Conservation (phyloP, 1,140 invertebrate species). For the Microplitis mediator region DNA sequence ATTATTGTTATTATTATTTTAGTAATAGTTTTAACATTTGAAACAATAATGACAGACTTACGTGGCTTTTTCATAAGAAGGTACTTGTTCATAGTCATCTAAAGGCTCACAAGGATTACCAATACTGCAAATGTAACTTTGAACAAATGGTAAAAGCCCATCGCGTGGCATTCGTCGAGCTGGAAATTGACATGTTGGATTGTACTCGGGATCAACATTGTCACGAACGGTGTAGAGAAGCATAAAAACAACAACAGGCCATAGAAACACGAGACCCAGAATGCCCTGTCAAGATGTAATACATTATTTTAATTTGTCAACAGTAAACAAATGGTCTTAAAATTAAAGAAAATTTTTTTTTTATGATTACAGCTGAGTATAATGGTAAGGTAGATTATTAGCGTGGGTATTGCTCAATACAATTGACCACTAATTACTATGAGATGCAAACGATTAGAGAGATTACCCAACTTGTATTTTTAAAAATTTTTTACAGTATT, state of each 20-base stretch:
- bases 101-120: conserved; percentile 68
- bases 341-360: too few species aligned
- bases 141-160: conserved; percentile 68
- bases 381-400: not conserved
- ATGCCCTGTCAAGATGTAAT: conserved; percentile 59
- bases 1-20: too few species aligned
- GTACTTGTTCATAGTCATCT: conserved; percentile 66
- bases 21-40: too few species aligned
- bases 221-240: conserved; percentile 63
- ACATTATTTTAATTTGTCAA: too few species aligned
- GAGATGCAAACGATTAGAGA: too few species aligned
- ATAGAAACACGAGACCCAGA: conserved; percentile 59
- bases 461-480: not conserved
- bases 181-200: conserved; percentile 67
- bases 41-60: conserved; percentile 52
- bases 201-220: conserved; percentile 63
- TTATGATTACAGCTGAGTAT: not conserved
- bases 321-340: too few species aligned
- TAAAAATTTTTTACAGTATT: not conserved
- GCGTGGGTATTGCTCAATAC: not conserved
- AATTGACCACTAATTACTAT: not conserved
- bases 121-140: conserved; percentile 71
- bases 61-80: conserved; percentile 67
- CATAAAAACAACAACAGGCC: conserved; percentile 62
- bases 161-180: conserved; percentile 68